Evolutionary conservation across 2,113 vertebrate genomes (phyloP), one percentile per base, ranked within the genome.

Genomic region (Calyptomena viridis): DNA sequence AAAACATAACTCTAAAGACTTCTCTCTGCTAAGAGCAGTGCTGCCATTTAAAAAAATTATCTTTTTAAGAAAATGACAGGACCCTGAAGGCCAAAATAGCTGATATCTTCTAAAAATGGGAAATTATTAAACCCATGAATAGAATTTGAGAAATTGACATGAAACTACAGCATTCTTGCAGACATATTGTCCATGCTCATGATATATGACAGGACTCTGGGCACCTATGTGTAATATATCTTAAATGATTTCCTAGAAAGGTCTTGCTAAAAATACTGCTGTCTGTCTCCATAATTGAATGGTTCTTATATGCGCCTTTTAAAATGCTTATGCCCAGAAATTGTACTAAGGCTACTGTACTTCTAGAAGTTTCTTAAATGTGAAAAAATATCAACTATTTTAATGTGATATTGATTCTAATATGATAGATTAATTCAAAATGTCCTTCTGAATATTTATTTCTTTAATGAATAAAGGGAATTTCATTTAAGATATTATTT

Each of bases 261-360:
- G 93, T 90, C 90, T 95, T 84, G 68, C 72, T 94, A 78, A 91
- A 95, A 93, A 91, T 94, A 90, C 76, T 91, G 56, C 85, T 92
- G 47, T 76, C 84, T 90, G 12, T 89, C 87, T 95, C 81, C 60
- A 42, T 95, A 89, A 91, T 83, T 93, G 78, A 93, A 90, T 87
- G 40, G 69, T 79, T 83, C 46, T 91, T 91, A 91, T 76, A 77
- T 40, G 81, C 42, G 69, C 40, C 78, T 85, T 90, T 87, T 94
- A 83, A 88, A 93, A 81, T 67, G 73, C 69, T 78, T 80, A 74
- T 77, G 73, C 33, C n/a, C 71, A 82, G 77, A 92, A 90, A 95
- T 66, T 76, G 19, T 82, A 9, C 28, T 55, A 68, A 84, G 28
- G 56, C 37, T 88, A 27, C 37, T 44, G 23, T 56, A 64, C 33